Evolutionary conservation across 2,888 invertebrate species (phyloP), one percentile per base, ranked within the genome.

Genomic region (Branchellion lobata): DNA sequence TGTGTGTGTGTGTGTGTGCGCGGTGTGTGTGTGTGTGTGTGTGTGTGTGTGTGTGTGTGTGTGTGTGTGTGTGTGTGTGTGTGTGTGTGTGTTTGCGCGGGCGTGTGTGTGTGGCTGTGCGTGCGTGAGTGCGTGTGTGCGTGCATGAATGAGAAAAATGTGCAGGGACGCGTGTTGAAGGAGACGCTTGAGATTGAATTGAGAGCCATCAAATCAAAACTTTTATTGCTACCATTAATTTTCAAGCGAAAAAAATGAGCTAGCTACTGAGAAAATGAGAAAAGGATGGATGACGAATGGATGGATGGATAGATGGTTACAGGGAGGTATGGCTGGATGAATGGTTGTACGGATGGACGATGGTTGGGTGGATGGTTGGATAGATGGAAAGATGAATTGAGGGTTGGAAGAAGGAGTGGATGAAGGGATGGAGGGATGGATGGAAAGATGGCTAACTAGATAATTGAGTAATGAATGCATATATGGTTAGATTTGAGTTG

Each of bases 201-300:
- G 75, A 75, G 75, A 29, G 29, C 75, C 51, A 75, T 75, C 75
- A 51, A 75, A 51, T 75, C 75, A 51, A 75, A 75, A 75, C 51
- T 75, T 75, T 75, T 75, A 75, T 75, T 75, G 75, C 75, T 47
- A n/a, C 51, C 75, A 75, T 75, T 75, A 75, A 75, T 75, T 75
- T 75, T 51, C 31, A 51, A 75, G 34, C 33, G 31, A 31, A 53
- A 75, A 40, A 75, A 75, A 75, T n/a, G 31, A 53, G 53, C 31
- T 33, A 34, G 31, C 33, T 33, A 69, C 31, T 31, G 33, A 18
- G 27, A 31, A 14, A 33, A 33, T 69, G 33, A 11, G 65, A 27
- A 24, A 27, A 8, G 31, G 29, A n/a, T 31, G 21, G 69, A n/a
- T 11, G 69, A 34, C 11, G 31, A 27, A 34, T 31, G 21, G 31